Evolutionary conservation across 2,797 vertebrate species (phyloP).

Genomic region (Threskiornis aethiopicus): DNA sequence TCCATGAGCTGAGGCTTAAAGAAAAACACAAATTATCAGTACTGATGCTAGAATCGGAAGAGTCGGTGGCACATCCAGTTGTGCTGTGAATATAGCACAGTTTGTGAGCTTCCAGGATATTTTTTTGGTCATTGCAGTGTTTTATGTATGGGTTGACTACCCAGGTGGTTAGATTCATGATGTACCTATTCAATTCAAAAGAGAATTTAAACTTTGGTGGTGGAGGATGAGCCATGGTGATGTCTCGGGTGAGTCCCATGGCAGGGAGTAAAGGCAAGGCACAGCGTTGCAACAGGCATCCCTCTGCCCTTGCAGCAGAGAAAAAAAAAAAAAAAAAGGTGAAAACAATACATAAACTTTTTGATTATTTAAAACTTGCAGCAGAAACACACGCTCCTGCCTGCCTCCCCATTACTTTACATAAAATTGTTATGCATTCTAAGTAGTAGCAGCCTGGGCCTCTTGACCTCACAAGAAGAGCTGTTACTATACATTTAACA

Average conservation of each 20-base stretch:
- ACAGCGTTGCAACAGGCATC: not conserved
- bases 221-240: not conserved
- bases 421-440: slow-evolving; percentile 69
- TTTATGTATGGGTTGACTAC: not conserved
- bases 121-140: not conserved
- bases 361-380: slow-evolving; percentile 17
- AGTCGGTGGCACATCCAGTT: not conserved
- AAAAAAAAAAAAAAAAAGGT: not conserved
- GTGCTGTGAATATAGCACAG: not conserved
- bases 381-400: not conserved
- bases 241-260: not conserved
- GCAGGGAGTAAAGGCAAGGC: not conserved
- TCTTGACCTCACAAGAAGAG: slow-evolving; percentile 83
- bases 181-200: not conserved
- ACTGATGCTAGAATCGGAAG: not conserved
- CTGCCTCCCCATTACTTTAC: slow-evolving; percentile 48
- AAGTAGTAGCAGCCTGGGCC: slow-evolving; percentile 72
- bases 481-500: slow-evolving; percentile 78
- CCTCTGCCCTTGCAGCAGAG: not conserved
- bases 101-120: not conserved
- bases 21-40: not conserved
- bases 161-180: not conserved
- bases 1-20: not conserved
- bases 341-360: not conserved
- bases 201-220: not conserved